Percentiles rank a stretch among this genome's conserved stretches.
phyloP scores from a whole-genome alignment of 2,797 vertebrate genomes.

The Phoebastria nigripes region DNA sequence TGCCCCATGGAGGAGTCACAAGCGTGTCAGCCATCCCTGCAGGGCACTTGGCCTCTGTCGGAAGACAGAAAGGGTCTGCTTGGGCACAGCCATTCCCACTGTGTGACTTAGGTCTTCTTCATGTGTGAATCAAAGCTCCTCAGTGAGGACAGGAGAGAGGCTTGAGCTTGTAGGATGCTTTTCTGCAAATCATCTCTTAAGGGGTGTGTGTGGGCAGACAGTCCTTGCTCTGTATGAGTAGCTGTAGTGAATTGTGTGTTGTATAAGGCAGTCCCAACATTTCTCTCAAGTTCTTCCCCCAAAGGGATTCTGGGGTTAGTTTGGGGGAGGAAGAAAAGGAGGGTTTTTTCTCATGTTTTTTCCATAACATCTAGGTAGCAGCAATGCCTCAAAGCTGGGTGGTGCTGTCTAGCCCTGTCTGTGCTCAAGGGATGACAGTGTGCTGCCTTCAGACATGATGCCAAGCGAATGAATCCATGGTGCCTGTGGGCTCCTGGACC shows the following conservation, averaged over 20 bases:
- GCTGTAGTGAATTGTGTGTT: background rate
- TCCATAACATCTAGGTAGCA: background rate
- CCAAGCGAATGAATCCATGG: background rate
- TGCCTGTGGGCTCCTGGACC: background rate
- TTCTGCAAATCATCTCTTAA: background rate
- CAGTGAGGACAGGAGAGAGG: background rate
- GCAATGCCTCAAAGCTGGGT: background rate
- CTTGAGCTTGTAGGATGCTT: background rate
- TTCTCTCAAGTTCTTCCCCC: background rate
- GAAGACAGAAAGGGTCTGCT: background rate
- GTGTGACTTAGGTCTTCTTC: background rate
- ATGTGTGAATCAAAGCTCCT: background rate
- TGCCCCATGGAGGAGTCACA: background rate
- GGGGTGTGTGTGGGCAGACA: background rate
- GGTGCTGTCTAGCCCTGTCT: background rate
- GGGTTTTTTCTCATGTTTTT: background rate
- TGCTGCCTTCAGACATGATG: background rate
- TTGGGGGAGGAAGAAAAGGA: background rate
- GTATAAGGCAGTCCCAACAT: background rate
- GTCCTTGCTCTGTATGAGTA: background rate
- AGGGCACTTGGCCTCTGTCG: background rate
- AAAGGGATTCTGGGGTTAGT: background rate
- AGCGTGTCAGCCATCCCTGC: background rate
- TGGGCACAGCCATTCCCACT: background rate
- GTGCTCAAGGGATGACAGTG: background rate